phyloP scores from a whole-genome alignment of 2,888 invertebrate species.

The Sphinx pinastri region DNA sequence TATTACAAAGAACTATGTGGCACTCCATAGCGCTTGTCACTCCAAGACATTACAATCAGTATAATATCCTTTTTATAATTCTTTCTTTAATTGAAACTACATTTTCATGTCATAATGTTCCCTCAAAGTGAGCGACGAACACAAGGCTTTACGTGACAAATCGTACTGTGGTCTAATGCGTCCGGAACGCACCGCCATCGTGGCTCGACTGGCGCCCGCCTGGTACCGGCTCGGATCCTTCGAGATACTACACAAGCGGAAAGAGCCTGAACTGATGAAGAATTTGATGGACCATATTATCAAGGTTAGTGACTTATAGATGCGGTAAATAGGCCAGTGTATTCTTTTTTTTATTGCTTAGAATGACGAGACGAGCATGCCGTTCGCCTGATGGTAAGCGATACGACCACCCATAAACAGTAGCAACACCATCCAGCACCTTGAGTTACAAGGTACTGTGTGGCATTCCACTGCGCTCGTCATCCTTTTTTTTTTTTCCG shows the following conservation, averaged over 20 bases:
- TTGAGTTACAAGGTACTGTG: too few species aligned
- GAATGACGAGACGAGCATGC: too few species aligned
- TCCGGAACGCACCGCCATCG: slow-evolving; percentile 82
- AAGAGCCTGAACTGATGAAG: slow-evolving; percentile 75
- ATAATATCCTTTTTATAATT: too few species aligned
- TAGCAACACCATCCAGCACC: too few species aligned
- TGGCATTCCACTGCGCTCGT: too few species aligned
- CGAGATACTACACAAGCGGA: slow-evolving; percentile 82
- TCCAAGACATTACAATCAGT: too few species aligned
- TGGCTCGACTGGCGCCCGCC: slow-evolving; percentile 83
- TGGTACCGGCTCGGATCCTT: slow-evolving; percentile 86
- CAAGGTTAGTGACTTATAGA: slow-evolving; percentile 46
- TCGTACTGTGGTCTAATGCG: slow-evolving; percentile 83
- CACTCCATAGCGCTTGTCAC: too few species aligned
- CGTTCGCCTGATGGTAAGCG: too few species aligned
- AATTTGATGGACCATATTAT: slow-evolving; percentile 80
- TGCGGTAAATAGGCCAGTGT: background rate
- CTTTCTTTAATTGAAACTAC: background rate
- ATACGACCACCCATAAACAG: too few species aligned
- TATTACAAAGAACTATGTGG: too few species aligned
- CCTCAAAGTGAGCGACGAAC: slow-evolving; percentile 75
- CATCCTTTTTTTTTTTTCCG: too few species aligned
- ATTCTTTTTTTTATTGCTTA: too few species aligned
- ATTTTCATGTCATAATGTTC: background rate
- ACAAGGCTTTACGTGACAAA: slow-evolving; percentile 85